Evolutionary conservation across 2,797 vertebrate species (phyloP), one percentile per base, ranked within the genome.

Genomic region (Aeoliscus strigatus): DNA sequence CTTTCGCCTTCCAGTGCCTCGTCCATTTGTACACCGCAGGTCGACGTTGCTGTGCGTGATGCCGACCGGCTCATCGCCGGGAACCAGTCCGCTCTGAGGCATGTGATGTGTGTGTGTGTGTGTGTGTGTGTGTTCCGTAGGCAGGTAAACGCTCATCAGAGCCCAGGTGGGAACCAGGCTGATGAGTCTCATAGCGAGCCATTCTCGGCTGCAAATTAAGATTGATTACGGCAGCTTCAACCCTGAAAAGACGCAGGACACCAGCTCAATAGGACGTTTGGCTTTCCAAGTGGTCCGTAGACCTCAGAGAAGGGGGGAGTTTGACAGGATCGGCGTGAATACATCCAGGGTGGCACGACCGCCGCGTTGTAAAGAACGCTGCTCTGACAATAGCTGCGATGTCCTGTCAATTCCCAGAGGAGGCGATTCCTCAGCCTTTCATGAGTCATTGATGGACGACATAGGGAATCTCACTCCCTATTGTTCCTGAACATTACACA

Each of bases 371-470:
- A 24, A 54, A 45, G 10, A 36, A 47, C 1, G 7, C 27, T 6
- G 27, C 34, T 26, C 8, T 14, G 37, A 77, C 67, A 70, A 64
- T 46, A 42, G 51, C 25, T 13, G 35, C 21, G 39, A 27, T 12
- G 27, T 34, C 49, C 47, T 23, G 36, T 66, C 56, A 60, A 34
- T 63, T 78, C 74, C 67, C 51, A 14, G 28, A 3, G 18, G 65
- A 59, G 27, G 52, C 32, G 54, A 66, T 49, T 53, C 54, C 27
- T 9, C 60, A 38, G 41, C 38, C n/a, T 12, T 47, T 50, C 27
- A 17, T 79, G 63, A 75, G 31, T 70, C 77, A 74, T 28, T 76
- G 66, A 71, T 16, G 29, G 73, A 80, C 80, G 64, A 75, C 61
- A 57, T 43, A 36, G 55, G 15, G 47, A 56, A 63, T 52, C 42